Evolutionary conservation across 1,140 invertebrate genomes (phyloP).

Genomic region (Ylistrum balloti): DNA sequence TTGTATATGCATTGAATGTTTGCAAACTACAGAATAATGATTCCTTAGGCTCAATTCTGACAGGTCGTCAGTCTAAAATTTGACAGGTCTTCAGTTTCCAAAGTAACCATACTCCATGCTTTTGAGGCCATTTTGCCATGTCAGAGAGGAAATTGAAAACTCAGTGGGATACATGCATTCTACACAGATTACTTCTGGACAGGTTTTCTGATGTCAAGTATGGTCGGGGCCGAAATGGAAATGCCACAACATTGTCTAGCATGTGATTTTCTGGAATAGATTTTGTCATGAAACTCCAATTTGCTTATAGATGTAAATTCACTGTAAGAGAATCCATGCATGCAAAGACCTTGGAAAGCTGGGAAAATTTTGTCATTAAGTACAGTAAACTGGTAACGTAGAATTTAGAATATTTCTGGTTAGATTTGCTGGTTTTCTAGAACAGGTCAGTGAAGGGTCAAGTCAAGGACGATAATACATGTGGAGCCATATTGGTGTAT

Average conservation of each 20-base stretch:
- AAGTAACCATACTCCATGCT: neutral
- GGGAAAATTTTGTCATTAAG: too few species aligned
- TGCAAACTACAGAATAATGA: conserved; percentile 22
- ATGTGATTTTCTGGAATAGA: neutral
- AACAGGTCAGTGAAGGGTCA: too few species aligned
- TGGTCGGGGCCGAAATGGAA: neutral
- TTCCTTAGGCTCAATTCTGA: neutral
- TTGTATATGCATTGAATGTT: neutral
- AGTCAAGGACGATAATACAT: too few species aligned
- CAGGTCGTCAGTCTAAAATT: neutral
- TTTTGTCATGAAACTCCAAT: neutral
- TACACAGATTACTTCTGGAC: neutral
- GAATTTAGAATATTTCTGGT: too few species aligned
- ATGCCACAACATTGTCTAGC: neutral
- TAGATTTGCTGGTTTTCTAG: too few species aligned
- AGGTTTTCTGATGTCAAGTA: neutral
- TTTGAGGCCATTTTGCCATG: neutral
- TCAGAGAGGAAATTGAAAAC: neutral
- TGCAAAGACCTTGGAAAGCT: too few species aligned
- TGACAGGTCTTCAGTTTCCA: neutral
- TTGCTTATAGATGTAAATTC: too few species aligned
- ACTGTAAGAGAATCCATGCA: too few species aligned
- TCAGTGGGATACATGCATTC: neutral
- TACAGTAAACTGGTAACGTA: too few species aligned
- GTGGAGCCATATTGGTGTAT: too few species aligned